These are phyloP conservation scores for Capreolus pygargus DNA, from an alignment of 2,113 vertebrate species.

Conservation along the genomic window DNA sequence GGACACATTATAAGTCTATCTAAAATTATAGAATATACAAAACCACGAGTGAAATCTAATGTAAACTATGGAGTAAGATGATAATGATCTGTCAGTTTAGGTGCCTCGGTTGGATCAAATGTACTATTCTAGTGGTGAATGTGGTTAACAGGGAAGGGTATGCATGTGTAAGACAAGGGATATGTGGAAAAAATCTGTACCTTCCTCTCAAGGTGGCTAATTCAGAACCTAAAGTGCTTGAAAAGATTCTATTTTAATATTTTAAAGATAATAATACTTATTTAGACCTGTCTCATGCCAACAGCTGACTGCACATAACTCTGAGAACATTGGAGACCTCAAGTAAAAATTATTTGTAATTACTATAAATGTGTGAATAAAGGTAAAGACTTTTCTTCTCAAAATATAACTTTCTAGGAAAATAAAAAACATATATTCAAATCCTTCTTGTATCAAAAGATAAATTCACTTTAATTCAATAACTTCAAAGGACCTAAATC, in stretches of 20 bases:
- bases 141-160: not conserved
- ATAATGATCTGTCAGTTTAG: not conserved
- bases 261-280: not conserved
- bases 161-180: no score
- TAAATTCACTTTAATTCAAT: not conserved
- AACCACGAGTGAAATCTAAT: not conserved
- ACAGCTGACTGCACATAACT: not conserved
- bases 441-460: not conserved
- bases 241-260: not conserved
- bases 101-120: not conserved
- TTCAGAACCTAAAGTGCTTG: not conserved
- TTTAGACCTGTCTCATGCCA: not conserved
- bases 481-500: not conserved
- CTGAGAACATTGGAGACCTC: not conserved
- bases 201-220: not conserved
- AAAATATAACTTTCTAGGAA: not conserved
- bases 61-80: not conserved
- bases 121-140: not conserved
- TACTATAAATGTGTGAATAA: not conserved
- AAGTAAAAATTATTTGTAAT: not conserved
- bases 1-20: not conserved
- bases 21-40: not conserved
- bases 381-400: not conserved
- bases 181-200: not conserved
- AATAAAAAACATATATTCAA: not conserved